Evolutionary conservation across 2,888 invertebrate genomes (phyloP).

Genomic region (Epicampocera succincta): DNA sequence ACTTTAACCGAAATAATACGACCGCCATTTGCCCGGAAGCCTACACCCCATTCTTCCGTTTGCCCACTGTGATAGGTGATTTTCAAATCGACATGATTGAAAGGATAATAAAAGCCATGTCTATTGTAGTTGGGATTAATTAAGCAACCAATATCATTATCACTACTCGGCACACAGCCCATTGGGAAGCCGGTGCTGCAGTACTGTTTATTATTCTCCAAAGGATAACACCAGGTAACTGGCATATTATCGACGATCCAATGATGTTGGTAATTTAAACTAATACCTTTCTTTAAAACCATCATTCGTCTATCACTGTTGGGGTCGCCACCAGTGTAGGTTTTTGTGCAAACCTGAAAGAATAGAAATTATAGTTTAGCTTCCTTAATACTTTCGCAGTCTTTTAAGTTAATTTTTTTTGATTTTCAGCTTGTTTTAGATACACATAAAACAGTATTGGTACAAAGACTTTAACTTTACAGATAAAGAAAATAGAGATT

Average conservation of each 20-base stretch:
- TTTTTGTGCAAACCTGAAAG: slow-evolving; percentile 84
- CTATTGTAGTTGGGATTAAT: slow-evolving; percentile 84
- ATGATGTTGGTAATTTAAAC: slow-evolving; percentile 98
- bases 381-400: no score
- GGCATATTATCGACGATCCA: slow-evolving; percentile 99
- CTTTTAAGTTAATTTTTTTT: no score
- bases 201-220: slow-evolving; percentile 88
- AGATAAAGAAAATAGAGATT: no score
- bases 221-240: slow-evolving; percentile 96
- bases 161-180: slow-evolving; percentile 90
- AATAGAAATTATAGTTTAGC: no score
- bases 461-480: no score
- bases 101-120: slow-evolving; percentile 92
- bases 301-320: slow-evolving; percentile 88
- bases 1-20: slow-evolving; percentile 93
- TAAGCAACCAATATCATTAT: slow-evolving; percentile 83
- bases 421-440: no score
- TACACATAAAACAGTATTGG: no score
- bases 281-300: slow-evolving; percentile 94
- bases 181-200: slow-evolving; percentile 99
- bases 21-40: slow-evolving; percentile 90
- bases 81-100: slow-evolving; percentile 97
- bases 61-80: slow-evolving; percentile 96
- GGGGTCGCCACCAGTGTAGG: slow-evolving; percentile 86
- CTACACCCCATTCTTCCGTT: slow-evolving; percentile 92